Percentiles rank a stretch among this genome's conserved stretches.
These are phyloP conservation scores for Saxicola maurus DNA, from an alignment of 2,797 vertebrate genomes.

Conservation along the genomic window DNA sequence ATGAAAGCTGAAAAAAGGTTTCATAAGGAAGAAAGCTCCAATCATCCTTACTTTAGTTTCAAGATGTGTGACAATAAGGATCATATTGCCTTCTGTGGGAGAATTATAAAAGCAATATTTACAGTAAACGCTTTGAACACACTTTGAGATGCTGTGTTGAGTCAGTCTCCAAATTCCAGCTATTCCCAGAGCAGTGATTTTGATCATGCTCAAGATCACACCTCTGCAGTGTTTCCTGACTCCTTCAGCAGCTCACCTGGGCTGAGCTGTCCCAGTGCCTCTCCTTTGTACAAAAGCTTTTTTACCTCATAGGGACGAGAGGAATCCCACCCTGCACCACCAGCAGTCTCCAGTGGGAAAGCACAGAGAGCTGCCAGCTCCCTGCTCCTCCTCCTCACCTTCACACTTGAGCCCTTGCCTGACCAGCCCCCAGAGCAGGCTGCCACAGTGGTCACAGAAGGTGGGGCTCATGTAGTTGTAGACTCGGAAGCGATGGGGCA, in stretches of 20 bases:
- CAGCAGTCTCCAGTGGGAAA: accelerated
- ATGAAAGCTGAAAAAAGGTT: neutral
- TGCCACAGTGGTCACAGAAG: slow-evolving; percentile 98
- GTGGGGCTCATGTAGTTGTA: slow-evolving; percentile 97
- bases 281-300: neutral
- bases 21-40: neutral
- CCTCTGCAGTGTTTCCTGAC: neutral
- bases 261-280: neutral
- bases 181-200: neutral
- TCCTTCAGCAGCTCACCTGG: neutral
- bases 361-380: neutral
- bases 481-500: slow-evolving; percentile 92
- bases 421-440: slow-evolving; percentile 93
- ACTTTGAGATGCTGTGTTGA: neutral
- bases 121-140: neutral
- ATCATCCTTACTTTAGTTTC: neutral
- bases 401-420: slow-evolving; percentile 96
- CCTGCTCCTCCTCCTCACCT: slow-evolving; percentile 68
- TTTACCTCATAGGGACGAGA: accelerated
- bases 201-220: neutral
- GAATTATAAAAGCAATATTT: neutral
- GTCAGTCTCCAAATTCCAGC: neutral
- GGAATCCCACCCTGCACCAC: neutral
- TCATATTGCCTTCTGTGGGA: neutral
- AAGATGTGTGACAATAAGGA: neutral